Base-by-base conservation (phyloP, 2,888 invertebrate genomes). In the Eudasyphora cyanicolor region DNA sequence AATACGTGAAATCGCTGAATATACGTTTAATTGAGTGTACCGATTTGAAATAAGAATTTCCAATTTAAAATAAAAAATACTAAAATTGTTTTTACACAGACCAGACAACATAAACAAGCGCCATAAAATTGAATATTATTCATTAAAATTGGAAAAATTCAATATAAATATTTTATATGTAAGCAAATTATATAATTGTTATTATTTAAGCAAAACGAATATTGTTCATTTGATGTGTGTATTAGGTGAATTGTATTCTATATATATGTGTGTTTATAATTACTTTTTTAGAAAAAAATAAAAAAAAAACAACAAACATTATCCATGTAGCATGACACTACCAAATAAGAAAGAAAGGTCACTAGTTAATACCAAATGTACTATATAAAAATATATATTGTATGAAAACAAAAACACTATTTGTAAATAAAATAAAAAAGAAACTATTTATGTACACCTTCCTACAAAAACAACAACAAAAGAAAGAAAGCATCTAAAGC, bases 381-480 rank as follows among this genome's bases (percentile, higher is more conserved):
- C 64, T 69, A 35, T 82, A 69, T 45, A 35, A 21, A 57, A 12
- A 38, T 21, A 29, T 60, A 29, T 60, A 69, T 77, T 38, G 32
- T 54, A 32, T 71, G 38, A 1, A 82, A 42, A 73, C 27, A 67
- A 19, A 62, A 49, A 49, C 19, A 64, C 51, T 74, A 64, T 80
- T 77, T 80, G 78, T 81, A 79, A 79, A 84, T 78, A 78, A 21
- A 71, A 32, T 42, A 35, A 77, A 75, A n/a, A 74, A 76, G 71
- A 81, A 49, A 81, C 71, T 81, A 84, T 84, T 81, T 84, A 84
- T 81, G 81, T 84, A 84, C 76, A 81, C 82, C 82, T 80, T 83
- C 76, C 77, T 83, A 75, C 74, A 83, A 75, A 78, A 71, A 69
- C 1, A 27, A 57, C 24, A 14, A 29, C 42, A 73, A n/a, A n/a